Conservation (phyloP, 2,888 invertebrate genomes). For the Octodonta nipae region DNA sequence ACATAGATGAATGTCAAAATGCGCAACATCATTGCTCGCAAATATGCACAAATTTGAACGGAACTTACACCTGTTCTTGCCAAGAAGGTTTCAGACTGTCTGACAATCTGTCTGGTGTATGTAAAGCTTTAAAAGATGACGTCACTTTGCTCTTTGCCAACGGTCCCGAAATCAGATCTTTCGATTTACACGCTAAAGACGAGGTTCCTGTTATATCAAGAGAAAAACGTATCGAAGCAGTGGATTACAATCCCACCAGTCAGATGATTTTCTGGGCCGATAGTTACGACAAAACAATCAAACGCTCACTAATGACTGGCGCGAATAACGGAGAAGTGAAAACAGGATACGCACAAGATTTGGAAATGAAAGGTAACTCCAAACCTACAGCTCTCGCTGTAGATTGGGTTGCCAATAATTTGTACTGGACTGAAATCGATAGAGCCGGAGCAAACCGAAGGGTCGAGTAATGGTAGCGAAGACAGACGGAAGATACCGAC, state of each 20-base stretch:
- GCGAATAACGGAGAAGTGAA: slow-evolving; percentile 64
- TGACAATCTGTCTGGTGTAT: slow-evolving; percentile 69
- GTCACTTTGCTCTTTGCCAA: slow-evolving; percentile 62
- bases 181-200: slow-evolving; percentile 49
- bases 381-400: slow-evolving; percentile 82
- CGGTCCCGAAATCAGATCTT: slow-evolving; percentile 74
- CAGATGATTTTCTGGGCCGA: slow-evolving; percentile 95
- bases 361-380: slow-evolving; percentile 68
- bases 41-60: slow-evolving; percentile 81
- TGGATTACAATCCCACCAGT: slow-evolving; percentile 74
- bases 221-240: slow-evolving; percentile 79
- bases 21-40: slow-evolving; percentile 86
- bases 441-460: slow-evolving; percentile 55
- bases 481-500: slow-evolving; percentile 76
- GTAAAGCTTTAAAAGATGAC: slow-evolving; percentile 55
- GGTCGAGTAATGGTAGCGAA: slow-evolving; percentile 78
- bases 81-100: slow-evolving; percentile 65
- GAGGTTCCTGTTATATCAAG: slow-evolving; percentile 65
- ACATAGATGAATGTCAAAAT: slow-evolving; percentile 78
- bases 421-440: slow-evolving; percentile 87
- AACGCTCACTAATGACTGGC: slow-evolving; percentile 79
- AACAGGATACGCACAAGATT: slow-evolving; percentile 73
- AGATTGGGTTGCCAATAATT: slow-evolving; percentile 85
- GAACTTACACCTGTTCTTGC: slow-evolving; percentile 78
- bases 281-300: slow-evolving; percentile 77